These are phyloP conservation scores for Alosa sapidissima DNA, from an alignment of 2,797 vertebrate genomes.

Conservation along the genomic window DNA sequence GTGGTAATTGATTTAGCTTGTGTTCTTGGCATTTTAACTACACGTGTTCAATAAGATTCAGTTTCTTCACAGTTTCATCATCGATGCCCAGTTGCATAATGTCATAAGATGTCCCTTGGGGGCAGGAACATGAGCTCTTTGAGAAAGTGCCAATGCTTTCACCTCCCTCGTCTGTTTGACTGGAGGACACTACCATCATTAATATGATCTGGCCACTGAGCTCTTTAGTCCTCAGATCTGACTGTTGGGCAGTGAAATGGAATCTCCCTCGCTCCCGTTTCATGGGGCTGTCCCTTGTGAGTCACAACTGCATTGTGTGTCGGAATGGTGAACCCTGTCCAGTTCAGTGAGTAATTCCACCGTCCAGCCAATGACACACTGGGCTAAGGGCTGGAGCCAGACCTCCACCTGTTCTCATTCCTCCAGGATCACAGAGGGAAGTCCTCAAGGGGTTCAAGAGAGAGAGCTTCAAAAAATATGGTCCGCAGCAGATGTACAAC, in stretches of 20 bases:
- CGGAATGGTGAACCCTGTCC: constrained; percentile 45
- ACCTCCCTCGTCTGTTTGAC: not conserved
- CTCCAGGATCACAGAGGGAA: constrained; percentile 52
- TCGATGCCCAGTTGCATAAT: not conserved
- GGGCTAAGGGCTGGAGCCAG: constrained; percentile 63
- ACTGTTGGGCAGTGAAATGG: constrained; percentile 37
- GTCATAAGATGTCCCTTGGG: not conserved
- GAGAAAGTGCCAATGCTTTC: constrained; percentile 13
- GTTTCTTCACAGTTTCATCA: constrained; percentile 15
- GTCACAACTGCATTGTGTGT: constrained; percentile 59
- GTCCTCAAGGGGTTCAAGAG: not conserved
- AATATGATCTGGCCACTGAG: constrained; percentile 17
- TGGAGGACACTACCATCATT: not conserved
- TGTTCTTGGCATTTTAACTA: not conserved
- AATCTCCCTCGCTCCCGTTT: constrained; percentile 19
- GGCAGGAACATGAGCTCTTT: constrained; percentile 9
- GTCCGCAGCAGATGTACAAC: not conserved
- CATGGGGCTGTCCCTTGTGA: constrained; percentile 28
- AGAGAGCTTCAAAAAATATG: not conserved
- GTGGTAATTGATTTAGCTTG: not conserved
- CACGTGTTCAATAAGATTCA: constrained; percentile 18
- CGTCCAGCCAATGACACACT: constrained; percentile 60
- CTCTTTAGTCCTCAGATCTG: constrained; percentile 7
- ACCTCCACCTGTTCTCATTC: constrained; percentile 67
- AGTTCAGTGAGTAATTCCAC: constrained; percentile 57